These are phyloP conservation scores for Micromys minutus DNA, from an alignment of 2,113 vertebrate genomes.

Conservation along the genomic window DNA sequence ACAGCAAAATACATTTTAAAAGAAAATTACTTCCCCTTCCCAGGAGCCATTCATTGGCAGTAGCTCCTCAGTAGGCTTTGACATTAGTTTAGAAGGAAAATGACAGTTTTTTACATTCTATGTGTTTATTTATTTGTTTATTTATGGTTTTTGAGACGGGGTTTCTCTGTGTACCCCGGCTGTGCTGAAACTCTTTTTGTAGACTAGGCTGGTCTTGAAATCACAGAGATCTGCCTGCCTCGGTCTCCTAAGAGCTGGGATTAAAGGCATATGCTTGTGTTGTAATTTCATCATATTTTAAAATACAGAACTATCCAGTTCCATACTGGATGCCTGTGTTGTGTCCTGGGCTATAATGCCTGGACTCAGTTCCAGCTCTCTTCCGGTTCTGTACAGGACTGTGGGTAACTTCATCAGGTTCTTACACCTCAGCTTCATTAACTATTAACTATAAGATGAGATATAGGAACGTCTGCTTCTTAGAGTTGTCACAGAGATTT, in stretches of 20 bases:
- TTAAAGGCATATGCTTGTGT: not conserved
- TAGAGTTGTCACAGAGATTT: not conserved
- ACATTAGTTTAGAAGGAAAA: conserved; percentile 2
- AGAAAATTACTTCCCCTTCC: not conserved
- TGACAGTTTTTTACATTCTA: not conserved
- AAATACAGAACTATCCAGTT: conserved; percentile 5
- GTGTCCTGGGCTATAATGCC: not conserved
- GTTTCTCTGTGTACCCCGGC: not conserved
- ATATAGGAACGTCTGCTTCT: not conserved
- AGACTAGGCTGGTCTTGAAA: not conserved
- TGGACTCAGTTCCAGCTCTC: not conserved
- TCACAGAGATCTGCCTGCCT: not conserved
- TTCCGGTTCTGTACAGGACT: not conserved
- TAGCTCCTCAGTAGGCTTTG: not conserved
- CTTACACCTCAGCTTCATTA: not conserved
- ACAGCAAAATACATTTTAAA: not conserved
- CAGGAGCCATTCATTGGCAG: not conserved
- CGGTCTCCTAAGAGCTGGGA: not conserved
- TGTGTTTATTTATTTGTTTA: not conserved
- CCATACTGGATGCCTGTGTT: not conserved
- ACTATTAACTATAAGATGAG: not conserved
- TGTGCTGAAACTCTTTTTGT: not conserved
- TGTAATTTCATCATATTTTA: conserved; percentile 24
- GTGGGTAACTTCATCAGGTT: not conserved
- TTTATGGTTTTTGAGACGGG: not conserved